Conservation (phyloP, 23 tunicate genomes). For the Ascidia mentula region DNA sequence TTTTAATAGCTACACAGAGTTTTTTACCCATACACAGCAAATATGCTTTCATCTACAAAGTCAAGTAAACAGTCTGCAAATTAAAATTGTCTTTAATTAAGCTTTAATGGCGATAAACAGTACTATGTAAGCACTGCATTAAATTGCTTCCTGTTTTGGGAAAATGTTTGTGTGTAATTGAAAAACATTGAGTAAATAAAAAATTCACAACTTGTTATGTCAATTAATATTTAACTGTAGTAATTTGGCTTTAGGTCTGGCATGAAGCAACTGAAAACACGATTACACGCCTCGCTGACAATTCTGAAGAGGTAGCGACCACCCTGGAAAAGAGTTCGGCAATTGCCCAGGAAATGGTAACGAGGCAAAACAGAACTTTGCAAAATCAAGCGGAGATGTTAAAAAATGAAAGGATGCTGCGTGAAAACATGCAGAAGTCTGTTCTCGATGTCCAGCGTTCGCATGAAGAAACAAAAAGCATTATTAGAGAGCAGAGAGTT, state of each 20-base stretch:
- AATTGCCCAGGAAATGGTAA: slow-evolving; percentile 67
- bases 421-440: slow-evolving; percentile 67
- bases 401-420: slow-evolving; percentile 48
- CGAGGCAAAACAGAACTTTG: slow-evolving; percentile 56
- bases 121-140: too few relatives aligned
- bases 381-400: slow-evolving; percentile 76
- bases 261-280: slow-evolving; percentile 90
- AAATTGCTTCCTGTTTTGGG: too few relatives aligned
- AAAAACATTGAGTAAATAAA: too few relatives aligned
- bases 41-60: slow-evolving; percentile 93
- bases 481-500: slow-evolving; percentile 72
- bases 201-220: too few relatives aligned
- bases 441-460: slow-evolving; percentile 69
- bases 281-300: slow-evolving; percentile 69
- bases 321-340: slow-evolving; percentile 54
- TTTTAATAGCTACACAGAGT: slow-evolving; percentile 83
- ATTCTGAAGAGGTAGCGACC: slow-evolving; percentile 72
- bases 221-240: too few relatives aligned
- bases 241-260: slow-evolving; percentile 55
- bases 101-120: too few relatives aligned
- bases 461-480: slow-evolving; percentile 67
- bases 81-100: too few relatives aligned
- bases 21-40: slow-evolving; percentile 88
- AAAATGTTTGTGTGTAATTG: too few relatives aligned
- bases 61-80: too few relatives aligned